Evolutionary conservation across 2,888 invertebrate species (phyloP), one percentile per base, ranked within the genome.

Genomic region (Horisme vitalbata): DNA sequence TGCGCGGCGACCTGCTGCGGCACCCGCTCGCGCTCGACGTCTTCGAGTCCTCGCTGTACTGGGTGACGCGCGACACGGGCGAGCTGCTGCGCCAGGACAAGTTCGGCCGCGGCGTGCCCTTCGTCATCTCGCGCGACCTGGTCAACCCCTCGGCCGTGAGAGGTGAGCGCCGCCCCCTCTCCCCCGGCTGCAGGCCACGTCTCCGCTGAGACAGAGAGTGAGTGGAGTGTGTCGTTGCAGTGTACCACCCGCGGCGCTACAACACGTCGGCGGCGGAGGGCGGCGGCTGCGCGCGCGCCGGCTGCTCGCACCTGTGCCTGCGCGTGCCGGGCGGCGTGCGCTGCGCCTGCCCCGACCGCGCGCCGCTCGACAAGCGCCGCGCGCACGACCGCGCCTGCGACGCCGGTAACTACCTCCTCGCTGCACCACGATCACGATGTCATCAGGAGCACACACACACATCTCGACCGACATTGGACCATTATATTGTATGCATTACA

Each of bases 291-390:
- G 79, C 44, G 67, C 41, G 92, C 93, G 36, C 91, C 92, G 11
- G n/a, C n/a, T 99, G 99, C 85, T 95, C 97, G 35, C 99, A 99
- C 90, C 90, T 99, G 54, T 99, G 99, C 81, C 92, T 99, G 30
- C 89, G 96, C 7, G 95, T 97, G 52, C 99, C 99, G 0, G 94
- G 93, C 28, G 97, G 97, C 0, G 93, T 94, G 62, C 93, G 95
- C 46, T 99, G 99, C 79, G 93, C 95, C 7, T 99, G 99, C 79
- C 99, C 99, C 59, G 99, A 95, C 86, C 90, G 88, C 24, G 87
- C 86, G 50, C 68, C 64, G 58, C 75, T 75, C 61, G 89, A 91
- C 53, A 92, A 92, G 63, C 89, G 90, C 55, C 79, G 83, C 56
- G 91, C 93, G 55, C 91, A 91, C 33, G 95, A 95, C 62, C 92